A percentile compares a stretch with the other conserved stretches of the same genome.
Conservation (phyloP, 2,888 invertebrate genomes). For the Apotomis turbidana region DNA sequence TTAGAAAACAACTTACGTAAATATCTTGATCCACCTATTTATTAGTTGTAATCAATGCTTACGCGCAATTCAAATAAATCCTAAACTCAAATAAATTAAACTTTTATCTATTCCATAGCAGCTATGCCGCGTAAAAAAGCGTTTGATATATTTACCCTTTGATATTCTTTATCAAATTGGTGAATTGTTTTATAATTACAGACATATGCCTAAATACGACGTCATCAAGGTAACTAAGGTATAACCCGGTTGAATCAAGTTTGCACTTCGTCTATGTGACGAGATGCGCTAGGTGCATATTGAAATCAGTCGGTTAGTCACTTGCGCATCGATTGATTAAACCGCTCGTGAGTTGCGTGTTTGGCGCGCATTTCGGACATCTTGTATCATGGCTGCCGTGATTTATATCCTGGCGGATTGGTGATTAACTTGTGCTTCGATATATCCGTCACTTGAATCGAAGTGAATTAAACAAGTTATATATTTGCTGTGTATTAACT, state of each 20-base stretch:
- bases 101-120: constrained; percentile 6
- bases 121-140: constrained; percentile 2
- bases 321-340: constrained; percentile 30
- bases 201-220: not conserved
- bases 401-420: constrained; percentile 20
- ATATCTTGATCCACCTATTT: too few relatives aligned
- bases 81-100: constrained; percentile 1
- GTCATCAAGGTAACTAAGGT: not conserved
- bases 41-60: not conserved
- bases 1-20: not conserved
- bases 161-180: not conserved
- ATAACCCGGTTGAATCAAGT: not conserved
- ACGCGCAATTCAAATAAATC: not conserved
- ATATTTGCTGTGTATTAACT: not conserved
- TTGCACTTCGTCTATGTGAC: not conserved
- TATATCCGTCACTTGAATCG: not conserved
- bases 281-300: not conserved
- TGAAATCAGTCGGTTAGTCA: not conserved
- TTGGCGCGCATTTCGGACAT: constrained; percentile 29
- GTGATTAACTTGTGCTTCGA: constrained; percentile 10
- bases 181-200: not conserved
- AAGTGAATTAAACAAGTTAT: not conserved
- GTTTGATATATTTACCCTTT: not conserved
- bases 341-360: constrained; percentile 30
- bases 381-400: constrained; percentile 24